These are phyloP conservation scores for Syritta pipiens DNA, from an alignment of 2,888 invertebrate species.

Conservation along the genomic window DNA sequence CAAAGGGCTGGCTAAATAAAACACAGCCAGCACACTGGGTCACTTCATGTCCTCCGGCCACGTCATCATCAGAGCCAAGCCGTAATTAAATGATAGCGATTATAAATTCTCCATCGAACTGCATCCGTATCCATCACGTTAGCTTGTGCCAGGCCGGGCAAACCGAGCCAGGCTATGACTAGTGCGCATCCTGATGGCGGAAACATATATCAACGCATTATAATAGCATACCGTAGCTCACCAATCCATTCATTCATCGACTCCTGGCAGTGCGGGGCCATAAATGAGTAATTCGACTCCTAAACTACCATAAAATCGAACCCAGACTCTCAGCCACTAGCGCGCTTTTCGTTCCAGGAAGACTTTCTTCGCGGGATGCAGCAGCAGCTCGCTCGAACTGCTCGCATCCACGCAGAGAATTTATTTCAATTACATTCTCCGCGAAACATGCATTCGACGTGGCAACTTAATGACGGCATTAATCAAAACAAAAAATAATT, in stretches of 20 bases:
- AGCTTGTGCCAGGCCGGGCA: conserved; percentile 4
- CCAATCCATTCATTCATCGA: conserved; percentile 61
- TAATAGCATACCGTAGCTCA: conserved; percentile 66
- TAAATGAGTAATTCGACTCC: conserved; percentile 62
- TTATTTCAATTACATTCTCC: conserved; percentile 66
- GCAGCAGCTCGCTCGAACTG: conserved; percentile 9
- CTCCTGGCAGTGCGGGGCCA: conserved; percentile 20
- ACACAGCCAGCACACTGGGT: conserved; percentile 48
- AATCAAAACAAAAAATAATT: conserved; percentile 69
- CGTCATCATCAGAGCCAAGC: conserved; percentile 44
- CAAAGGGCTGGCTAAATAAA: conserved; percentile 41
- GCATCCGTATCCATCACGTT: conserved; percentile 54
- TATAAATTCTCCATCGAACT: conserved; percentile 64
- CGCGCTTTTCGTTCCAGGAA: conserved; percentile 34
- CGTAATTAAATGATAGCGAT: conserved; percentile 63
- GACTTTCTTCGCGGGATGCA: conserved; percentile 38
- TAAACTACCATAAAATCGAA: conserved; percentile 57
- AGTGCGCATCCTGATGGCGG: conserved; percentile 60
- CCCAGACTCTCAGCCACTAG: conserved; percentile 13
- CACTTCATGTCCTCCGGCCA: conserved; percentile 54
- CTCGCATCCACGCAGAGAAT: conserved; percentile 43
- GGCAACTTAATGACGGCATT: conserved; percentile 68
- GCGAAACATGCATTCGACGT: conserved; percentile 65
- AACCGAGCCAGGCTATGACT: conserved; percentile 10
- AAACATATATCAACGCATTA: conserved; percentile 67